Evolutionary conservation across 53 echinoderm and acorn worm genomes (phyloP).

Genomic region (Apostichopus leukothele): DNA sequence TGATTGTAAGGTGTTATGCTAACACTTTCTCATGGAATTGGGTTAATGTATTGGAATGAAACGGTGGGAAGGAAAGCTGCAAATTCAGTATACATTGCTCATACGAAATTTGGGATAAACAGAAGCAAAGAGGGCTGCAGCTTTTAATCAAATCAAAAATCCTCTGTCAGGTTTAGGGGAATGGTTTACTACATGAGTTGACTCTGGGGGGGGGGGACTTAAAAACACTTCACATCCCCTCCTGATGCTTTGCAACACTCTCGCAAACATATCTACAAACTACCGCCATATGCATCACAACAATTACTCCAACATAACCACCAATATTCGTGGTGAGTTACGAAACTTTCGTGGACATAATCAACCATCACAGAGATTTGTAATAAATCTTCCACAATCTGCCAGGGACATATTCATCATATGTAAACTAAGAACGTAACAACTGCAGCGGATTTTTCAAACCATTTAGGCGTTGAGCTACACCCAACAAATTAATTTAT

Average conservation of each 20-base stretch:
- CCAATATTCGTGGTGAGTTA: not conserved
- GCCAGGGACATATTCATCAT: no score
- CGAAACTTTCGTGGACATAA: no score
- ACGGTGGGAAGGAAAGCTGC: not conserved
- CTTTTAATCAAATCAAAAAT: not conserved
- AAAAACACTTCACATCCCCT: no score
- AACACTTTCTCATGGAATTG: slow-evolving; percentile 1
- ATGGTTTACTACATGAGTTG: no score
- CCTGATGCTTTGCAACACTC: no score
- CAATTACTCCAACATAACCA: not conserved
- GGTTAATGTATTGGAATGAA: slow-evolving; percentile 7
- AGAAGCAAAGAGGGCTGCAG: not conserved
- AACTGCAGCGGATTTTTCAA: no score
- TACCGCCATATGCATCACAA: not conserved
- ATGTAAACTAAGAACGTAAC: no score
- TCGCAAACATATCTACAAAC: not conserved
- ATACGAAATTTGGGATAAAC: not conserved
- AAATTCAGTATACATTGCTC: not conserved
- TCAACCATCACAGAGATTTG: no score
- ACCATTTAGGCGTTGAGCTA: no score
- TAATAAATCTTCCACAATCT: no score
- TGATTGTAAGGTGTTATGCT: not conserved
- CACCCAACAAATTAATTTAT: no score
- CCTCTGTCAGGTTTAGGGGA: not conserved
- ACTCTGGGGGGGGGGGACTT: no score